Evolutionary conservation across 2,797 vertebrate genomes (phyloP), one percentile per base, ranked within the genome.

Genomic region (Psittacula derbiana): DNA sequence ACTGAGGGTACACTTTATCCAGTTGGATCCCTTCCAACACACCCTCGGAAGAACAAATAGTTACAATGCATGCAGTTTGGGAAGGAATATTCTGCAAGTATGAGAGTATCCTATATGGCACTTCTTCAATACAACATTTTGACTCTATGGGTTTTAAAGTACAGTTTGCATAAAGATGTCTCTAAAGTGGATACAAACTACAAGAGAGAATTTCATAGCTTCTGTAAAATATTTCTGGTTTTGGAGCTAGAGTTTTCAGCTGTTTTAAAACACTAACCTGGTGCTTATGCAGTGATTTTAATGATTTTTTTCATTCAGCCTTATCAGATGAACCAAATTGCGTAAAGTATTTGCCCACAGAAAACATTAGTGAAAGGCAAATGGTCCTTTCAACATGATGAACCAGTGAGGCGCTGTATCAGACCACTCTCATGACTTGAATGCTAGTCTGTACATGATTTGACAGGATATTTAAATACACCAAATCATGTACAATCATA

Each of bases 341-440:
- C 1, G 1, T 31, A 15, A 47, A 70, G 38, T 25, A 20, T 69
- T 73, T 40, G 28, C 27, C 18, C 13, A 6, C 38, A 52, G 79
- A 74, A 78, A n/a, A 60, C 31, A 16, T 19, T 3, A 23, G 13
- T 7, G 20, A 75, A 50, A 66, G 38, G 20, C 52, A 47, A 55
- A 38, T 0, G 11, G 41, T 40, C n/a, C 16, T 61, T 57, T 12
- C 2, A 11, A 47, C 2, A 1, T 1, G 24, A 66, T 0, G 3
- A 58, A 41, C 18, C 18, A 47, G n/a, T 8, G 49, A 50, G 55
- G 30, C 38, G 60, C 36, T 46, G 7, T 2, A 20, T 3, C 11
- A 43, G 57, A 40, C 14, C 43, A 31, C 11, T 3, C 40, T 44
- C 2, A 1, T 11, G 1, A 43, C 30, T 12, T 1, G 6, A 53